Base-by-base conservation (phyloP, 35 echinoderm and acorn worm genomes). In the Apostichopus japonicus region DNA sequence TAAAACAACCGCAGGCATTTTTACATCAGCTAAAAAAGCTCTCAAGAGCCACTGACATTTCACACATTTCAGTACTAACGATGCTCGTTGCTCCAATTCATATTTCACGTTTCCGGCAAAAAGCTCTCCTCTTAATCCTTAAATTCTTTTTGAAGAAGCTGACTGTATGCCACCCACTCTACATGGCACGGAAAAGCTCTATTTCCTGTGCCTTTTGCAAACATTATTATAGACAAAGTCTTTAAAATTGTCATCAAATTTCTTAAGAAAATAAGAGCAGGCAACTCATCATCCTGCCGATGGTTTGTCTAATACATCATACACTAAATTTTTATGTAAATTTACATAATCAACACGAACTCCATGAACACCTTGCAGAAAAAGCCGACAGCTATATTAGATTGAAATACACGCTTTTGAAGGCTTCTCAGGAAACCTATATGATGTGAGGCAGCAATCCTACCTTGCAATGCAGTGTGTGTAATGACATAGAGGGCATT, bases 371-470 rank as follows among this genome's bases (percentile, higher is more conserved):
- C 86, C 86, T 89, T 89, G 71, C 59, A 15, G 25, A 44, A 84
- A 84, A 84, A 65, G 62, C 86, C 86, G 59, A 65, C 23, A 89
- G 86, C 86, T 14, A 65, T 75, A 75, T 89, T 67, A 89, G 86
- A 89, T 89, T 89, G 86, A 89, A 89, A 89, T 89, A 89, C 62
- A 89, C 63, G 86, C 86, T 72, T 89, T 89, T 67, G 59, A 17
- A 4, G 56, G 51, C n/a, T 24, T 89, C 86, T 72, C 63, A 67
- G 51, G 63, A 8, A 52, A 54, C 6, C 58, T 72, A 25, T 23
- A 72, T 16, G 24, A 63, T 65, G 62, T 72, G 61, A 65, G 33
- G 23, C 21, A 65, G 23, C 61, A 72, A 56, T 44, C 33, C 33
- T 44, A 44, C 33, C 33, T 44, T 44, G 33, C 33, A 44, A 44